These are phyloP conservation scores for Bubo scandiacus DNA, from an alignment of 2,113 vertebrate genomes.

Conservation along the genomic window DNA sequence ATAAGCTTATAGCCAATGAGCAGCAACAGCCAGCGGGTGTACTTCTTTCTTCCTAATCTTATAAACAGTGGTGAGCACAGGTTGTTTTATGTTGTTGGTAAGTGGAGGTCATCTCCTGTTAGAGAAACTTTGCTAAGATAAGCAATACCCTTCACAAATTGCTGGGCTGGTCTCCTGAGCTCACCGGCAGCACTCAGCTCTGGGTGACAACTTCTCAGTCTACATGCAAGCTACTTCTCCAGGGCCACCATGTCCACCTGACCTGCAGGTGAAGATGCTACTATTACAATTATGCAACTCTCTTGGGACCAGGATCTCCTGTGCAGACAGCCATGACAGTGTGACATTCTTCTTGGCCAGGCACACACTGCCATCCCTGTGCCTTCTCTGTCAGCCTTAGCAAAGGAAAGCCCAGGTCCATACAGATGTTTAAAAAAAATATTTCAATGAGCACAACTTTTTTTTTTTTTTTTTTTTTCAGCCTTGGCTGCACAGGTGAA, in stretches of 20 bases:
- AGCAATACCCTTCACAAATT: neutral
- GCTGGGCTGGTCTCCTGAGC: neutral
- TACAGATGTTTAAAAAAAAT: neutral
- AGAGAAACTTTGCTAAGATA: neutral
- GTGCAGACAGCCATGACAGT: neutral
- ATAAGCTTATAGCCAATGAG: neutral
- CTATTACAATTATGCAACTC: neutral
- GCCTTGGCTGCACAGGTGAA: neutral
- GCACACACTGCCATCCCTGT: fast-evolving
- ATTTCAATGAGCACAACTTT: neutral
- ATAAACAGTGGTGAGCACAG: neutral
- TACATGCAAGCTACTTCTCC: neutral
- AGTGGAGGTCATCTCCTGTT: neutral
- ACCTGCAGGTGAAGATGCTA: neutral
- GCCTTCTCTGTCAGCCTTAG: neutral
- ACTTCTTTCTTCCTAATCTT: neutral
- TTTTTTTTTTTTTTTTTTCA: neutral
- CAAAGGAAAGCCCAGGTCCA: neutral
- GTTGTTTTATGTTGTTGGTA: neutral
- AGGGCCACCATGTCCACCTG: neutral
- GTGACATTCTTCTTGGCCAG: neutral
- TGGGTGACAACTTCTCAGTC: too few species aligned
- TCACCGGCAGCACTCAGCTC: neutral
- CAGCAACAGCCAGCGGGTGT: neutral
- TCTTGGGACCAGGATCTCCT: neutral